A percentile compares a stretch with the other conserved stretches of the same genome.
These are phyloP conservation scores for Drosophila phalerata DNA, from an alignment of 2,888 invertebrate genomes.

Conservation along the genomic window DNA sequence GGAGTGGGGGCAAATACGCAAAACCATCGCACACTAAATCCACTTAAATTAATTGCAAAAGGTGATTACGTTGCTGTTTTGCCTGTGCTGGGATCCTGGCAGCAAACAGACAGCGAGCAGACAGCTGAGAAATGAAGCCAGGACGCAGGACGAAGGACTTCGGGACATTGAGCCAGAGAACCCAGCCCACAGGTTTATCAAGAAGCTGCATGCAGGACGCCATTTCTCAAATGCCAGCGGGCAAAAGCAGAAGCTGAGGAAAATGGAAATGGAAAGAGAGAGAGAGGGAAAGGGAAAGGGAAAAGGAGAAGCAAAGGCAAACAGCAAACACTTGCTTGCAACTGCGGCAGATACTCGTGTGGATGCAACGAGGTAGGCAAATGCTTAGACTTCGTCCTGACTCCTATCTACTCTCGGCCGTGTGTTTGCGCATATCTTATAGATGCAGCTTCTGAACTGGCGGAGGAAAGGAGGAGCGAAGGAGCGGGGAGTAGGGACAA, in stretches of 20 bases:
- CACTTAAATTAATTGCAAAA: conserved; percentile 84
- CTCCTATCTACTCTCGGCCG: conserved; percentile 17
- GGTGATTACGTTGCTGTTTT: conserved; percentile 83
- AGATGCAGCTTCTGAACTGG: conserved; percentile 29
- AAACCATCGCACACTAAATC: conserved; percentile 79
- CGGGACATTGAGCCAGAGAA: conserved; percentile 7
- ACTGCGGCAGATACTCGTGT: conserved; percentile 41
- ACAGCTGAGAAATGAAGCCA: conserved; percentile 76
- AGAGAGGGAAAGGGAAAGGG: conserved; percentile 28
- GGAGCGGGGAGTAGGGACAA: conserved; percentile 19
- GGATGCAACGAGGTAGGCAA: conserved; percentile 54
- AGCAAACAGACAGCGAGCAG: conserved; percentile 71
- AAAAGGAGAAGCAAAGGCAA: conserved; percentile 52
- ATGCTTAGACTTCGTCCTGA: conserved; percentile 40
- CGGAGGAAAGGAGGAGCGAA: neutral
- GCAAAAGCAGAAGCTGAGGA: conserved; percentile 44
- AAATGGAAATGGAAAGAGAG: conserved; percentile 7
- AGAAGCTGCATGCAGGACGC: conserved; percentile 66
- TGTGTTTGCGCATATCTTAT: conserved; percentile 62
- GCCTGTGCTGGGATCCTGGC: conserved; percentile 62
- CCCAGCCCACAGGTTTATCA: conserved; percentile 57
- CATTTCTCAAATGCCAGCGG: conserved; percentile 60
- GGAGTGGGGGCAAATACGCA: conserved; percentile 65
- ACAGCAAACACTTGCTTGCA: conserved; percentile 71
- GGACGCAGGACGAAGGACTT: conserved; percentile 32